Conservation (phyloP, 1,140 invertebrate genomes). For the Drosophila oshimai region DNA sequence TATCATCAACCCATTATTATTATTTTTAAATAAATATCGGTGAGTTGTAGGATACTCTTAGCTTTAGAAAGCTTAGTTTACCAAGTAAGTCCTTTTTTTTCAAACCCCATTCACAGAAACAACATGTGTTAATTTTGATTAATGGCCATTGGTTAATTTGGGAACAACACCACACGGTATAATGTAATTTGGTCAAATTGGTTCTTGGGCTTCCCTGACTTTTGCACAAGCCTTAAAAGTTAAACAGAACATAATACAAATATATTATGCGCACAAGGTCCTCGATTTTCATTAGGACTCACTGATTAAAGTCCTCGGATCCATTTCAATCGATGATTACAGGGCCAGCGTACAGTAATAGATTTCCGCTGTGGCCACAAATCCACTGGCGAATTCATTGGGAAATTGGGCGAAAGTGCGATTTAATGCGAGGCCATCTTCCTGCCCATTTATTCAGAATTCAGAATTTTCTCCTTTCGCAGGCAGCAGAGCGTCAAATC, state of each 20-base stretch:
- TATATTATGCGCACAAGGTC: neutral
- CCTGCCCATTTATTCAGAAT: neutral
- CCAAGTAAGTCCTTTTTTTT: neutral
- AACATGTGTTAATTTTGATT: neutral
- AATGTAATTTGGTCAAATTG: neutral
- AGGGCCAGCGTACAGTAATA: neutral
- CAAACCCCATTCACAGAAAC: neutral
- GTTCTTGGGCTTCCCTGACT: neutral
- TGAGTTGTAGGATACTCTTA: no score
- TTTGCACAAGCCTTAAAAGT: neutral
- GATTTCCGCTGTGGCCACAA: neutral
- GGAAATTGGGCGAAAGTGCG: slow-evolving; percentile 5
- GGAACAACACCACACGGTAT: neutral
- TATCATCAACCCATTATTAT: no score
- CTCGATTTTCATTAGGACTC: neutral
- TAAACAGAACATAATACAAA: neutral
- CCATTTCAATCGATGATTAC: neutral
- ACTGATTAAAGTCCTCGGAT: neutral
- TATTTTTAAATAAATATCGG: no score
- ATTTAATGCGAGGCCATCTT: neutral
- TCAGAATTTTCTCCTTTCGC: neutral
- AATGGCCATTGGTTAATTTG: neutral
- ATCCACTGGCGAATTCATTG: slow-evolving; percentile 5
- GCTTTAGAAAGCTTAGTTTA: no score
- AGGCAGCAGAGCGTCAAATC: slow-evolving; percentile 27